Evolutionary conservation across 2,797 vertebrate genomes (phyloP).

Genomic region (Clarias fuscus): DNA sequence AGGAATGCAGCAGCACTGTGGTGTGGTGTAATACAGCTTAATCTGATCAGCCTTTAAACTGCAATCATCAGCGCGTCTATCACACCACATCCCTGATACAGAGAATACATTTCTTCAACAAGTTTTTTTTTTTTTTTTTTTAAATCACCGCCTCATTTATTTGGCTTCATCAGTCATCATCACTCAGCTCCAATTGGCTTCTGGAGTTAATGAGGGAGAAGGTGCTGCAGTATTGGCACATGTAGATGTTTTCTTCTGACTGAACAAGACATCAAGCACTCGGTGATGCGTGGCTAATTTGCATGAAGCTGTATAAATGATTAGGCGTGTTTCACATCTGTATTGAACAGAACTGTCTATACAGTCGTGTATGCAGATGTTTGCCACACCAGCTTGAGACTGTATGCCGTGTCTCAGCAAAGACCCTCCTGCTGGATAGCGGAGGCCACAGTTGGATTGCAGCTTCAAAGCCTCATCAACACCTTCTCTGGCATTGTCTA

Average conservation of each 20-base stretch:
- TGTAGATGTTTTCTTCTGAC: not conserved
- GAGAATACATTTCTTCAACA: not conserved
- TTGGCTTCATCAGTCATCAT: not conserved
- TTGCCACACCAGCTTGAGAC: not conserved
- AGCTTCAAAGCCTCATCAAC: conserved; percentile 32
- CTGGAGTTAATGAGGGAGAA: conserved; percentile 2
- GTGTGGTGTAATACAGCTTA: not conserved
- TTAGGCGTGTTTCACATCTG: not conserved
- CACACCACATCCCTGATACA: not conserved
- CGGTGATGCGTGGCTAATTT: not conserved
- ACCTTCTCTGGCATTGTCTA: conserved; percentile 28
- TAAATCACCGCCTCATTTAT: not conserved
- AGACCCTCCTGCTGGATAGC: not conserved
- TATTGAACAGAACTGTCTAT: not conserved
- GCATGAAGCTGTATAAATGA: conserved; percentile 9
- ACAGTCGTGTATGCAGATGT: not conserved
- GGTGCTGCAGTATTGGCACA: not conserved
- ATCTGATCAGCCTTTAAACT: not conserved
- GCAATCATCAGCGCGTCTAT: not conserved
- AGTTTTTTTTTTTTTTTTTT: not conserved
- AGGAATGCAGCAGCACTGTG: not conserved
- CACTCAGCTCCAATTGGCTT: not conserved
- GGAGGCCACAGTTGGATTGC: conserved; percentile 25
- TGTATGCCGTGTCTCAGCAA: not conserved
- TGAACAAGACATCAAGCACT: conserved; percentile 17